phyloP scores from a whole-genome alignment of 1,140 invertebrate genomes.

The Stegodyphus mimosarum region DNA sequence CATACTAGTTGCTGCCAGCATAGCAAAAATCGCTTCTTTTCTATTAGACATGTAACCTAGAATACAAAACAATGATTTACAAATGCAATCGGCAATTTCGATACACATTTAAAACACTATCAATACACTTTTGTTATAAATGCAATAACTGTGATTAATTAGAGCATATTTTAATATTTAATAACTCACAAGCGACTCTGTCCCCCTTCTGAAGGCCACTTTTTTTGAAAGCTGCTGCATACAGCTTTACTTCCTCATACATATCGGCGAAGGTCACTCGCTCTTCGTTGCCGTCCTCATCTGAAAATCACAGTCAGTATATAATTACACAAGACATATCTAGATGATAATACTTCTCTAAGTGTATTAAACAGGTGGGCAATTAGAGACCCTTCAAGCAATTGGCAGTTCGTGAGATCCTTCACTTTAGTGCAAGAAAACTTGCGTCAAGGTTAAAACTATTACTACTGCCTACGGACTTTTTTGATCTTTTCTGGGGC shows the following conservation, averaged over 20 bases:
- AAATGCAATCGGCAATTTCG: neutral
- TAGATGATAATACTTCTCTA: no score
- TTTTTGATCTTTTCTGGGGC: no score
- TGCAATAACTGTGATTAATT: no score
- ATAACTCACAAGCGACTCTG: conserved; percentile 68
- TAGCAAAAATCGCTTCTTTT: conserved; percentile 45
- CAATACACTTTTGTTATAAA: no score
- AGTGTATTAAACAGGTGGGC: no score
- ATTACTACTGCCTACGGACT: no score
- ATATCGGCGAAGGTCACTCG: conserved; percentile 68
- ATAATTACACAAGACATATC: neutral
- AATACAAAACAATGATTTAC: neutral
- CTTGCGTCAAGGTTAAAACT: no score
- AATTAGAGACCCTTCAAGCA: no score
- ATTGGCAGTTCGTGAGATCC: no score
- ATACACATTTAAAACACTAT: no score
- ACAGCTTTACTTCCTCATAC: conserved; percentile 67
- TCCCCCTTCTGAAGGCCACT: conserved; percentile 69
- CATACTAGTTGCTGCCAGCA: conserved; percentile 49
- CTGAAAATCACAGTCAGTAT: neutral
- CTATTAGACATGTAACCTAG: conserved; percentile 56
- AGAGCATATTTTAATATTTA: neutral
- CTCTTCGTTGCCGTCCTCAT: conserved; percentile 32
- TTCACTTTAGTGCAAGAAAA: no score
- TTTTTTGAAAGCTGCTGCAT: conserved; percentile 68